Evolutionary conservation across 2,888 invertebrate species (phyloP).

Genomic region (Limnephilus marmoratus): DNA sequence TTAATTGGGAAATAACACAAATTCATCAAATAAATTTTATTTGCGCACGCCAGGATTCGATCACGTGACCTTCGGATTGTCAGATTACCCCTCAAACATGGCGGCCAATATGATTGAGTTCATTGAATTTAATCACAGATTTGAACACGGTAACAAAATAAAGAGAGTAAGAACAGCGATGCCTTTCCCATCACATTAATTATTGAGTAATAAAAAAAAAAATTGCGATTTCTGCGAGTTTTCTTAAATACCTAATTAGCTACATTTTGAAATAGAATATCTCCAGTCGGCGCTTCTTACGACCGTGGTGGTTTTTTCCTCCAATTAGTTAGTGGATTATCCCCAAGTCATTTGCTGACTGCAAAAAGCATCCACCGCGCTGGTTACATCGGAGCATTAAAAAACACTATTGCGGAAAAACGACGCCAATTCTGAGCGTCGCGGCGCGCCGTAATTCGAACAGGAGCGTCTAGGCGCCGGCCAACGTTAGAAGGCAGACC

Average conservation of each 20-base stretch:
- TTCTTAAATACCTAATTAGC: neutral
- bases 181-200: too few relatives aligned
- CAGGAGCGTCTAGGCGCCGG: slow-evolving; percentile 35
- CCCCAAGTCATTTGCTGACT: slow-evolving; percentile 10
- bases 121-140: too few relatives aligned
- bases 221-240: too few relatives aligned
- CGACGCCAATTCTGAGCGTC: slow-evolving; percentile 40
- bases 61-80: too few relatives aligned
- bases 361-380: slow-evolving; percentile 12
- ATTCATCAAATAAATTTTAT: too few relatives aligned
- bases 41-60: too few relatives aligned
- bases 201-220: too few relatives aligned
- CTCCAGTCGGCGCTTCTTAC: neutral
- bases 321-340: neutral
- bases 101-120: too few relatives aligned
- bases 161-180: too few relatives aligned
- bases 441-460: slow-evolving; percentile 41
- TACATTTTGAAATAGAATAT: neutral
- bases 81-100: too few relatives aligned
- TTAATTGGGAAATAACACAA: too few relatives aligned
- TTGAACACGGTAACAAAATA: too few relatives aligned
- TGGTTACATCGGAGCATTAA: neutral
- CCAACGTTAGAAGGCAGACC: neutral
- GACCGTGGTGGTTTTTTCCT: neutral
- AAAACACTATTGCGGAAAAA: slow-evolving; percentile 37